Conservation (phyloP, 2,797 vertebrate genomes). For the Anomalospiza imberbis region DNA sequence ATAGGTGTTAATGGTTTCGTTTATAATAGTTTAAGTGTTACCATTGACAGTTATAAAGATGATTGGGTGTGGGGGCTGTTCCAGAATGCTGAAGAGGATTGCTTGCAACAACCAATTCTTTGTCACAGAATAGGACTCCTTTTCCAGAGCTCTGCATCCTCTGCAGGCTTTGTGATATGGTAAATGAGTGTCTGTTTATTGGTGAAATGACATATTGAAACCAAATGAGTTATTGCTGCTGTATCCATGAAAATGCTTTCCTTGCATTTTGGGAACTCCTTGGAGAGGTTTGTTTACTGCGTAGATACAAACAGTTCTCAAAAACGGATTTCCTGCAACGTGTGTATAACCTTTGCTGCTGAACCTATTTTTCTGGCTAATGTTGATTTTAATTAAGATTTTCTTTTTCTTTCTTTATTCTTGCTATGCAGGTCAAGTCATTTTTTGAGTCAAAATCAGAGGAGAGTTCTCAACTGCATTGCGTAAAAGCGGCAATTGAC, state of each 20-base stretch:
- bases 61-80: background rate
- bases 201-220: background rate
- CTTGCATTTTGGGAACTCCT: background rate
- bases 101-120: background rate
- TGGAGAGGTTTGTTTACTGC: background rate
- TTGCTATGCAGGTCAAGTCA: constrained; percentile 77
- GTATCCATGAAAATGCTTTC: background rate
- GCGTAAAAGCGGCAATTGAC: constrained; percentile 85
- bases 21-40: background rate
- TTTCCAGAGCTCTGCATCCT: background rate
- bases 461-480: constrained; percentile 82
- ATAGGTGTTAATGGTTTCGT: background rate
- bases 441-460: constrained; percentile 88
- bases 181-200: background rate
- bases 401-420: background rate
- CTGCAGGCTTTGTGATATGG: background rate
- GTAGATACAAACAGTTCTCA: background rate
- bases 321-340: background rate
- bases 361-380: background rate
- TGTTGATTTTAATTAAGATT: background rate
- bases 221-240: background rate
- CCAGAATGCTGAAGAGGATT: background rate
- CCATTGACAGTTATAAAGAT: background rate
- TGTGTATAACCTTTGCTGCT: background rate
- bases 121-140: background rate